Base-by-base conservation (phyloP, 2,888 invertebrate species). In the Ophraella communa region DNA sequence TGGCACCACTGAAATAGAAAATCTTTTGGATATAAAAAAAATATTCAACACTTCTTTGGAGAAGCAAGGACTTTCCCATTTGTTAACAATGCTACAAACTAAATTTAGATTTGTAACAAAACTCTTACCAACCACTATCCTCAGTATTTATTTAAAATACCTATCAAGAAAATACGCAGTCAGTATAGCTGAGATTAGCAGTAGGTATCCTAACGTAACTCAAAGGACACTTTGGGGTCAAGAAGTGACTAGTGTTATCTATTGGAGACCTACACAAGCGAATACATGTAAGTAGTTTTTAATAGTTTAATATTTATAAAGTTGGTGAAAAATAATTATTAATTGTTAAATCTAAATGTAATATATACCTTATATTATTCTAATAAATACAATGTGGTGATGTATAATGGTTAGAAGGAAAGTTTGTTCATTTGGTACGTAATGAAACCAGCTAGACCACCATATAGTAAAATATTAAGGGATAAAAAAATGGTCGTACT, bases 201-300 rank as follows among this genome's bases (percentile, higher is more conserved):
- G 77, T 71, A 18, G 81, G 77, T 71, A 83, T 82, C 61, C 80
- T 68, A 67, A 79, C 65, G 75, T 81, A 71, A 80, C 81, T 3
- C 83, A 87, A 67, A 84, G 83, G 1, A 87, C 89, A 5, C 72
- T 89, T 17, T 90, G 90, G 86, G 89, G 90, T 0, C 88, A 90
- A 67, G 84, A 86, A 7, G 85, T 91, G 1, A 85, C 85, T 3
- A 84, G 85, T 42, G 86, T 88, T 0, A 82, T 91, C 58, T 91
- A 90, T 75, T 91, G 90, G 90, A 83, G 90, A 70, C 91, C 91
- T 10, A 90, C 91, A 0, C 91, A 91, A 79, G 90, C 91, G 58
- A 91, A 91, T 79, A 90, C 90, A 68, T 88, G 91, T 91, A 79
- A 86, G 88, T 72, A 45, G 39, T 20, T 44, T 11, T 10, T 7